These are phyloP conservation scores for Austrolebias charrua DNA, from an alignment of 2,797 vertebrate genomes.

Conservation along the genomic window DNA sequence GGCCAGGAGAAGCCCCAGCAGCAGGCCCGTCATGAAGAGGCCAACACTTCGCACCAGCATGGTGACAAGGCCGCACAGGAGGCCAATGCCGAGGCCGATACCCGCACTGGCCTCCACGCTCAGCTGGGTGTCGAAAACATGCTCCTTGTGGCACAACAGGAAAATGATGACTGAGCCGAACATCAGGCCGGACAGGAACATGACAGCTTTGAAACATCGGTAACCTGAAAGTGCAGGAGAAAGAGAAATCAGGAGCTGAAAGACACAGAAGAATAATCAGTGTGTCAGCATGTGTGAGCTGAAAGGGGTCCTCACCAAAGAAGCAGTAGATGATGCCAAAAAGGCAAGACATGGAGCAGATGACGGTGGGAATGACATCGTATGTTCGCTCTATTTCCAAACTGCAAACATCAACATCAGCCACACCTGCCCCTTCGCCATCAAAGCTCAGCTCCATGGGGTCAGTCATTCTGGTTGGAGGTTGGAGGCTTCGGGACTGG, in stretches of 20 bases:
- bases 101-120: slow-evolving; percentile 87
- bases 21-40: slow-evolving; percentile 89
- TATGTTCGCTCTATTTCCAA: slow-evolving; percentile 80
- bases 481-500: slow-evolving; percentile 21
- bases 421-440: slow-evolving; percentile 62
- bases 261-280: background rate
- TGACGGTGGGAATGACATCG: slow-evolving; percentile 82
- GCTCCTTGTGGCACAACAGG: slow-evolving; percentile 88
- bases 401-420: slow-evolving; percentile 75
- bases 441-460: slow-evolving; percentile 73
- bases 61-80: slow-evolving; percentile 89
- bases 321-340: slow-evolving; percentile 91
- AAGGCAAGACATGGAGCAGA: slow-evolving; percentile 88
- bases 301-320: slow-evolving; percentile 81
- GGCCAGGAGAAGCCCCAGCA: slow-evolving; percentile 86
- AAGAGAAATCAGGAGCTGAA: background rate
- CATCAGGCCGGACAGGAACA: slow-evolving; percentile 91
- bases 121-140: slow-evolving; percentile 87
- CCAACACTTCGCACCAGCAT: slow-evolving; percentile 89
- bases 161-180: slow-evolving; percentile 88
- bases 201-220: slow-evolving; percentile 90
- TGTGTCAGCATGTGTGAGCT: background rate
- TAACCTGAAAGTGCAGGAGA: slow-evolving; percentile 74
- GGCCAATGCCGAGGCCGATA: slow-evolving; percentile 88
- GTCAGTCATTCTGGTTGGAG: slow-evolving; percentile 69